Evolutionary conservation across 2,113 vertebrate genomes (phyloP), one percentile per base, ranked within the genome.

Genomic region (Cephalopholis sonnerati): DNA sequence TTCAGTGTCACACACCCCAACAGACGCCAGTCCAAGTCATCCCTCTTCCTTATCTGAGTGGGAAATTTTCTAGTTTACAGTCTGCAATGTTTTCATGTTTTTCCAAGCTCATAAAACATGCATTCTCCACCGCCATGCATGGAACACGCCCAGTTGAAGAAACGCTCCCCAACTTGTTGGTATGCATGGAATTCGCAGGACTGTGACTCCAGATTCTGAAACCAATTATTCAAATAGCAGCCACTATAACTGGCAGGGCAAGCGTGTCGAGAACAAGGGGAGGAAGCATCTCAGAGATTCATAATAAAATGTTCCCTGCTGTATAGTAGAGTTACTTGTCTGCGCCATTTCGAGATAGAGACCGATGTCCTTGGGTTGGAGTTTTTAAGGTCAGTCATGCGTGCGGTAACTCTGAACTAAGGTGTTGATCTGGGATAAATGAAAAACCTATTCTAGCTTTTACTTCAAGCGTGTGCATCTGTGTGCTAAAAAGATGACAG

Each of bases 211-310:
- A 80, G 86, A 93, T 90, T 91, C 76, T 64, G 84, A 89, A 94
- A 93, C 61, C 92, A 93, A 94, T 94, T 93, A 92, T 94, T 94
- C 83, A 92, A 92, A 90, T 88, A 81, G 85, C 77, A 69, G 85
- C 87, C 62, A 70, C 89, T 87, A 77, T 90, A 90, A 86, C 79
- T 57, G 54, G 83, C 85, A 85, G 81, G 81, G 86, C 73, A 85
- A 83, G 90, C 72, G 3, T 91, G 89, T 87, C 82, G 69, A 88
- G 78, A 93, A 88, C 77, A 89, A 93, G 62, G 71, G 67, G 51
- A 76, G 73, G 82, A 50, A 69, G 79, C 82, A 72, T 90, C 86
- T 85, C 78, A 51, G 55, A 85, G 54, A 89, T 79, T 79, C 70
- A 79, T 74, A 77, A 88, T 89, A 61, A 75, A 89, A 92, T 62